Evolutionary conservation across 2,797 vertebrate genomes (phyloP), one percentile per base, ranked within the genome.

Genomic region (Tragopan temminckii): DNA sequence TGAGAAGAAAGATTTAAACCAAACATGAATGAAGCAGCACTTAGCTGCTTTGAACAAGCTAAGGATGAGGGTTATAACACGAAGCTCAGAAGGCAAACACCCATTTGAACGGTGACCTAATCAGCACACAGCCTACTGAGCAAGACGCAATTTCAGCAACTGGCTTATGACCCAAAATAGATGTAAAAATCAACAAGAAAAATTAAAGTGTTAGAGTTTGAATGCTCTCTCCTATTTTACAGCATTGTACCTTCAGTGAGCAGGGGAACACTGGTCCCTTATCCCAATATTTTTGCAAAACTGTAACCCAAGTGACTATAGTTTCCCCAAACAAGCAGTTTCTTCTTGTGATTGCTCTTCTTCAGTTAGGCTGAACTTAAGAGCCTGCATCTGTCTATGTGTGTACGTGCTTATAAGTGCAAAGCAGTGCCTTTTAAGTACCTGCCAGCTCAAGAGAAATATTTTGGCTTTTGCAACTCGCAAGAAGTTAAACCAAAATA

Each of bases 301-400:
- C 85, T 16, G 57, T 77, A 84, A 53, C 57, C 89, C 88, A 75
- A 62, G 61, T 0, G 1, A 88, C 68, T 80, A 36, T 12, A 66
- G 55, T 55, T 85, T 42, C 75, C 48, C 93, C 70, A 77, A 78
- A 95, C 85, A 92, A 95, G 83, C 66, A 87, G 40, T 50, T 93
- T 96, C 89, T 88, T 95, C 88, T 88, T 82, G 80, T 77, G 50
- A 88, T 95, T 94, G 70, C 38, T 89, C 38, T 79, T 63, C 62
- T 91, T 74, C 45, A 58, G 75, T 66, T 48, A 80, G 68, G 86
- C 2, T 93, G 71, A 85, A 48, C 33, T 90, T 59, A 59, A 94
- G 66, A 88, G 52, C 72, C 53, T 80, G 62, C 45, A 71, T 85
- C 11, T 33, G 31, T 72, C 48, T 68, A 80, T 68, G 66, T 71